These are phyloP conservation scores for Caenorhabditis sp. DNA, from an alignment of 2,888 invertebrate species.

Conservation along the genomic window DNA sequence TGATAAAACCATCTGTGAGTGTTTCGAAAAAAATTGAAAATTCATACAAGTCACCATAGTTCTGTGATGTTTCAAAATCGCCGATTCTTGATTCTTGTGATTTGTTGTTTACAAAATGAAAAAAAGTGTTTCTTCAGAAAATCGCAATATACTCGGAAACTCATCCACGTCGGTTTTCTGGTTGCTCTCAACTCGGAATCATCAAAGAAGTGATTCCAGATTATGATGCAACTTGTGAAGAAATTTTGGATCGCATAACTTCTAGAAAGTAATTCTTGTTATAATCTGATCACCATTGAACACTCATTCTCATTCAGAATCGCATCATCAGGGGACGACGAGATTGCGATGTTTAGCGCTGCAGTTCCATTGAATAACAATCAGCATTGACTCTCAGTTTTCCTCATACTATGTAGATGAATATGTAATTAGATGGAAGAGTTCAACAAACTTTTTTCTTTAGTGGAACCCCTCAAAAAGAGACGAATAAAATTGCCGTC, in stretches of 20 bases:
- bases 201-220: slow-evolving; percentile 87
- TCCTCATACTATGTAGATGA: slow-evolving; percentile 3
- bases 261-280: slow-evolving; percentile 87
- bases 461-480: slow-evolving; percentile 14
- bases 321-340: slow-evolving; percentile 50
- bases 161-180: slow-evolving; percentile 38
- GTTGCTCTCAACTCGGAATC: slow-evolving; percentile 49
- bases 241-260: slow-evolving; percentile 96
- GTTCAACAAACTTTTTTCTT: slow-evolving; percentile 15
- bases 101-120: not conserved
- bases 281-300: not conserved
- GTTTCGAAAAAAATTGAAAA: not conserved
- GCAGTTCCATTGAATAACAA: slow-evolving; percentile 53
- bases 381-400: slow-evolving; percentile 34
- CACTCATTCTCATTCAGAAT: slow-evolving; percentile 41
- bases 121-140: too few species aligned
- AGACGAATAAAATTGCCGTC: slow-evolving; percentile 20
- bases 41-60: too few species aligned
- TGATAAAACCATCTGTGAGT: slow-evolving; percentile 87
- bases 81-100: not conserved
- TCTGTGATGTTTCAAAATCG: too few species aligned
- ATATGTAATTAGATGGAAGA: slow-evolving; percentile 36
- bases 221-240: slow-evolving; percentile 95
- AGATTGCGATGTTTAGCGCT: slow-evolving; percentile 47
- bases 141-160: slow-evolving; percentile 42